Conservation (phyloP, 2,888 invertebrate genomes). For the Cataglyphis cursor region DNA sequence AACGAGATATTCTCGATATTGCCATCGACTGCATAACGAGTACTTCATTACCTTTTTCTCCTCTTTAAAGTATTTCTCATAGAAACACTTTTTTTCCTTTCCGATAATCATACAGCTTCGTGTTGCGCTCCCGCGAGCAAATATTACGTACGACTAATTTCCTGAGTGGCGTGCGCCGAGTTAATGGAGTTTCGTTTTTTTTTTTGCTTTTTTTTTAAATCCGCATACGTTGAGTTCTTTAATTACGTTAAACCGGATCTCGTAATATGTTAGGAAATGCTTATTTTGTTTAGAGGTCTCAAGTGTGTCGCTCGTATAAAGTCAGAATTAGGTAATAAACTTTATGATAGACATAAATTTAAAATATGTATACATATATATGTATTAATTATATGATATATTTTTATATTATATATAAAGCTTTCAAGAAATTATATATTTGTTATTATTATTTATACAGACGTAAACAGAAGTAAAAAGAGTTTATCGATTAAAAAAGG, state of each 20-base stretch:
- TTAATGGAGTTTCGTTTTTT: conserved; percentile 19
- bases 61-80: conserved; percentile 23
- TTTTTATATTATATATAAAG: background rate
- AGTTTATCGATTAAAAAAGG: no score
- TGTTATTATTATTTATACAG: background rate
- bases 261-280: conserved; percentile 6
- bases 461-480: background rate
- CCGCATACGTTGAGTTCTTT: background rate
- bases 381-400: background rate
- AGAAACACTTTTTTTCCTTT: conserved; percentile 12
- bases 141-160: conserved; percentile 49
- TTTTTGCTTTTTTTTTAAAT: background rate
- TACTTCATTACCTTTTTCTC: conserved; percentile 21
- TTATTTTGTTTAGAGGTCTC: background rate
- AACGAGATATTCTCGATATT: conserved; percentile 18
- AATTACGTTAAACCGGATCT: background rate
- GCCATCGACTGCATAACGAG: conserved; percentile 31
- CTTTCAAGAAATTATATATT: background rate
- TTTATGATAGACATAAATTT: background rate
- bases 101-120: conserved; percentile 10
- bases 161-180: conserved; percentile 44
- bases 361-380: background rate
- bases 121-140: conserved; percentile 13
- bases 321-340: background rate
- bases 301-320: background rate